A percentile compares a stretch with the other conserved stretches of the same genome.
Conservation (phyloP, 2,888 invertebrate species). For the Eristalis tenax region DNA sequence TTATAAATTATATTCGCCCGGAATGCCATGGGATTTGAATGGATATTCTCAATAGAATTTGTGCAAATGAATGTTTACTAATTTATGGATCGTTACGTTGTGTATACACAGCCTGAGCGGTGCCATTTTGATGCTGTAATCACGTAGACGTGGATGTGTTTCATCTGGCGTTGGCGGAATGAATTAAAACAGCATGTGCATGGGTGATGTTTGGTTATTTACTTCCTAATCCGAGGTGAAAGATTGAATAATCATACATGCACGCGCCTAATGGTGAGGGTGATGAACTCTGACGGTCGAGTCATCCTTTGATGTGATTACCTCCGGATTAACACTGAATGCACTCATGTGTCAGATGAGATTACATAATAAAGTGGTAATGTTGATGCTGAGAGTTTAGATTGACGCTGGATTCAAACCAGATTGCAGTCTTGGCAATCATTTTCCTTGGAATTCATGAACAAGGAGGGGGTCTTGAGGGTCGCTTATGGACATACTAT, state of each 20-base stretch:
- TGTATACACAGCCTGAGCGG: conserved; percentile 3
- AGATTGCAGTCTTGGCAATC: too few species aligned
- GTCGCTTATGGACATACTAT: too few species aligned
- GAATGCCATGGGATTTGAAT: conserved; percentile 4
- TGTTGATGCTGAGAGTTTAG: too few species aligned
- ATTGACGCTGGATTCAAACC: too few species aligned
- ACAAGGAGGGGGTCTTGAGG: too few species aligned
- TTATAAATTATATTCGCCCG: conserved; percentile 9
- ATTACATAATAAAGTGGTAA: too few species aligned
- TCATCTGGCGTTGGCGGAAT: conserved; percentile 2
- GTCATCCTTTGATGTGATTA: too few species aligned
- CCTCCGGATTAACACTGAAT: too few species aligned
- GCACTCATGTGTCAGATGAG: too few species aligned
- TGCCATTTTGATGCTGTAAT: conserved; percentile 39
- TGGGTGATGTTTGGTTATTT: neutral
- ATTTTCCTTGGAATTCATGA: too few species aligned
- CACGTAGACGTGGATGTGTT: neutral
- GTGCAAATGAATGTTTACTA: conserved; percentile 25
- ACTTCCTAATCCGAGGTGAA: neutral
- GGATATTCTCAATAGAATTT: conserved; percentile 26
- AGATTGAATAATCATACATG: neutral
- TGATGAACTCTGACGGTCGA: conserved; percentile 11
- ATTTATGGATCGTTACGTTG: conserved; percentile 28
- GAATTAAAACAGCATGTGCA: conserved; percentile 18
- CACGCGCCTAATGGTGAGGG: conserved; percentile 3